Base-by-base conservation (phyloP, 2,797 vertebrate genomes). In the Falco berigora region DNA sequence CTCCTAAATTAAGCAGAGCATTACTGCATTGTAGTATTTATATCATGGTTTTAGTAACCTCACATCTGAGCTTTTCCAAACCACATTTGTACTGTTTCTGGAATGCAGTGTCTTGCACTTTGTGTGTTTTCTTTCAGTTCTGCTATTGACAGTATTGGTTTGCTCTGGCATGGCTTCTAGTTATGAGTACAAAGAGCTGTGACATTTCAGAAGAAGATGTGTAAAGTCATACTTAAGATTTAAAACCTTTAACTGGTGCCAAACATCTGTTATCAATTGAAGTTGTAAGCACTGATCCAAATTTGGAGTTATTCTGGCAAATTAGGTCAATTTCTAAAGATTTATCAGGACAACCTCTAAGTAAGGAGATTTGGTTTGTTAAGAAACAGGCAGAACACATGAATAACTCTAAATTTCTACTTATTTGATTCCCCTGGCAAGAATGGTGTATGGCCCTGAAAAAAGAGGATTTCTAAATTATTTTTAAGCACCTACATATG, bases 251-350 rank as follows among this genome's bases (percentile, higher is more conserved):
- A 56, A 69, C 77, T 78, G 79, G 44, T 94, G 59, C 76, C 86
- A 94, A 94, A 92, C 94, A 95, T 94, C 91, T 96, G 96, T 63
- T 97, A 62, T 83, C 69, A 92, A 89, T 79, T 92, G 64, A 87
- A 95, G 32, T n/a, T 88, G 52, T 16, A 25, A 95, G 40, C 38
- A 61, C n/a, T 92, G 87, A 89, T 92, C 84, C 88, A 94, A 96
- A 94, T 91, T 95, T 94, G 68, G 64, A 90, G 56, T 52, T 95
- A 87, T 84, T 90, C 62, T 83, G 72, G 68, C 66, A 95, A 96
- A 95, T 90, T 87, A 87, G 67, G 78, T 79, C 68, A 76, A 63
- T 93, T 96, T 92, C 64, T 87, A 56, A 92, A 95, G 79, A 86
- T 93, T 86, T 81, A 73, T 75, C 59, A 76, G 38, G 79, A 74